A percentile compares a stretch with the other conserved stretches of the same genome.
Evolutionary conservation across 2,797 vertebrate species (phyloP).

Genomic region (Sciurus vulgaris): DNA sequence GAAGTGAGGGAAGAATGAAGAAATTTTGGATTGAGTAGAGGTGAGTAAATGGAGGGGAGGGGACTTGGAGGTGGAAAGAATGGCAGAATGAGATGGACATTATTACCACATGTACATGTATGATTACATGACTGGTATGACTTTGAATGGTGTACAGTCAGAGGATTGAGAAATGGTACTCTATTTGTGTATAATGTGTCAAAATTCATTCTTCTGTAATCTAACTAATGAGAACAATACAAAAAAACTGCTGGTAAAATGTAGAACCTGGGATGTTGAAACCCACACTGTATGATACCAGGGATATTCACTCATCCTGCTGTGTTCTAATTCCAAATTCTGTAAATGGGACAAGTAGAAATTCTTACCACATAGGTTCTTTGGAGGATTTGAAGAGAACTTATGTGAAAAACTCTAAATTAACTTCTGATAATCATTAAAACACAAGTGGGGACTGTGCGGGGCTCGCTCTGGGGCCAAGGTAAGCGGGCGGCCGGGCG

Average conservation of each 20-base stretch:
- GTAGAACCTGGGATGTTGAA: neutral
- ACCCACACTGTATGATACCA: neutral
- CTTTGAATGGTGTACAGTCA: too few relatives aligned
- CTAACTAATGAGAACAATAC: too few relatives aligned
- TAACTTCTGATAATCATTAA: neutral
- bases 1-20: too few relatives aligned
- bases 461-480: conserved; percentile 68
- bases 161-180: too few relatives aligned
- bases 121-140: too few relatives aligned
- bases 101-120: too few relatives aligned
- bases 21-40: too few relatives aligned
- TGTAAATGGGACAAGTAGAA: neutral
- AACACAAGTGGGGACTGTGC: neutral
- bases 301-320: neutral
- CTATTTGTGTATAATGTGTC: too few relatives aligned
- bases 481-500: neutral
- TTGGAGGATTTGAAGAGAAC: neutral
- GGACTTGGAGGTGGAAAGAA: too few relatives aligned
- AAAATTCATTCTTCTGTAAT: too few relatives aligned
- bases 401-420: neutral
- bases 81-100: too few relatives aligned
- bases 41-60: too few relatives aligned
- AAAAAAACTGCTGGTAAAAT: neutral
- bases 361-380: neutral
- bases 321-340: neutral